Evolutionary conservation across 2,113 vertebrate genomes (phyloP), one percentile per base, ranked within the genome.

Genomic region (Gambusia affinis): DNA sequence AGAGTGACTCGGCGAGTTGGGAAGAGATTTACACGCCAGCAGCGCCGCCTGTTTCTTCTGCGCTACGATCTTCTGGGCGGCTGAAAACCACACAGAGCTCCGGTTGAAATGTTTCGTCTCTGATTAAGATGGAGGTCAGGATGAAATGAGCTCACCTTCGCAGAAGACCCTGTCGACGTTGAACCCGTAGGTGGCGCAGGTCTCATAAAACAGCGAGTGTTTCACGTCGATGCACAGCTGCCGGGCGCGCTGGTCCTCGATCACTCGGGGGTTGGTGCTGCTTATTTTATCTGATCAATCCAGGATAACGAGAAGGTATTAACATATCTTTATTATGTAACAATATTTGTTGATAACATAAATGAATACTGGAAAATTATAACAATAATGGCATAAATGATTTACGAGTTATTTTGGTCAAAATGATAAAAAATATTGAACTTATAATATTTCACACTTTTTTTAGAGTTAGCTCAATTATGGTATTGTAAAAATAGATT

Each of bases 171-270:
- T 84, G 39, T 98, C 97, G 0, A 99, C 96, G 0, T 99, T 98
- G 88, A 98, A 96, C 17, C 97, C 97, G 0, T 99, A 99, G 3
- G 97, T 99, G 29, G 97, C 97, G 0, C 97, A 99, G 27, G 97
- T 99, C 93, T 99, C 97, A 1, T 97, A 98, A 85, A 98, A 99
- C 75, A 96, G 94, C 31, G 96, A 98, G 60, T 96, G 95, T 7
- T 92, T 95, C 84, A 96, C 95, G 19, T 97, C 97, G 0, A 93
- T 80, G 0, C 97, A 98, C 61, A 99, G 92, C 78, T 96, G 95
- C 17, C 96, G 87, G 63, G 97, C 97, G 0, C 96, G 91, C 5
- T 95, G 92, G 2, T 99, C 97, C 15, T 97, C 97, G 4, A 98
- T 95, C 28, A 94, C 96, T 0, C 97, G 96, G 0, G 96, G 96